These are phyloP conservation scores for Yasuhikotakia modesta DNA, from an alignment of 2,797 vertebrate species.

Conservation along the genomic window DNA sequence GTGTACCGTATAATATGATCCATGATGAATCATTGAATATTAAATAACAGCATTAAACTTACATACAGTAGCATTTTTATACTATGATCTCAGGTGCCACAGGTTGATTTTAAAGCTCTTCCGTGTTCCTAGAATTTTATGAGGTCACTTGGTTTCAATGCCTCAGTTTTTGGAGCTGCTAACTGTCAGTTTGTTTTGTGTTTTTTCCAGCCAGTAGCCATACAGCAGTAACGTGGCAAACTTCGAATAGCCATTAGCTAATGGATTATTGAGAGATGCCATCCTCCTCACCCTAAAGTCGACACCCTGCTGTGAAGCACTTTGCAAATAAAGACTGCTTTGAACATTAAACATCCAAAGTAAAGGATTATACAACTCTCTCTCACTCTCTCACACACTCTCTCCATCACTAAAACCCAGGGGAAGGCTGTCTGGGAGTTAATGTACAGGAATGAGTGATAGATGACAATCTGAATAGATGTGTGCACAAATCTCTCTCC, in stretches of 20 bases:
- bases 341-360: constrained; percentile 73
- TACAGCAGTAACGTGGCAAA: constrained; percentile 59
- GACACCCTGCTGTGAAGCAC: constrained; percentile 73
- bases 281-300: constrained; percentile 69
- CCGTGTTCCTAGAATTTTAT: not conserved
- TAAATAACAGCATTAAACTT: no score
- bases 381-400: constrained; percentile 24
- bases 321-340: constrained; percentile 72
- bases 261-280: constrained; percentile 80
- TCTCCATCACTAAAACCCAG: constrained; percentile 64
- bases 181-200: constrained; percentile 37
- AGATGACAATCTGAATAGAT: constrained; percentile 68
- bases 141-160: not conserved
- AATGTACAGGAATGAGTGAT: constrained; percentile 75
- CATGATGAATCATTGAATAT: not conserved
- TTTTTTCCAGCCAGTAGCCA: constrained; percentile 45
- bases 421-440: constrained; percentile 73
- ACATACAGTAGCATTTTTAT: not conserved
- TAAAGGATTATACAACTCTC: constrained; percentile 56
- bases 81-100: not conserved
- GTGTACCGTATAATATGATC: not conserved
- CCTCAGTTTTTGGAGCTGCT: constrained; percentile 12
- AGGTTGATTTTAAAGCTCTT: not conserved
- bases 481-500: constrained; percentile 63
- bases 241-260: constrained; percentile 80